Base-by-base conservation (phyloP, 2,797 vertebrate genomes). In the Silurus lanzhouensis region DNA sequence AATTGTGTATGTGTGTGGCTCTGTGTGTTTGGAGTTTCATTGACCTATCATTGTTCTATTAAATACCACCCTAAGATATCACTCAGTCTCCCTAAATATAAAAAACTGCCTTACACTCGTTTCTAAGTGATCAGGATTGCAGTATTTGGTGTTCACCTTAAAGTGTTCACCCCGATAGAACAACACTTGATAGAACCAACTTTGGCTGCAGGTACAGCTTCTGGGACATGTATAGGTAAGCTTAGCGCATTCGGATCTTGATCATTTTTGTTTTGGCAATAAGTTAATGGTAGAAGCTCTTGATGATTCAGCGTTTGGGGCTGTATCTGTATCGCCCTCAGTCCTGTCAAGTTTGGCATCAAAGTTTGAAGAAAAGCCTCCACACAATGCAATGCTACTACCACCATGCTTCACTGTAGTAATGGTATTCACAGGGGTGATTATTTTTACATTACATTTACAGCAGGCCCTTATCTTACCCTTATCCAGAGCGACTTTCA, bases 41-140 rank as follows among this genome's bases (percentile, higher is more conserved):
- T 78, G 66, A 61, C 66, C 60, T 80, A 12, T 17, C 38, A 64
- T 22, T 64, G 22, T 80, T 80, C 38, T 38, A 46, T 72, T 85
- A n/a, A 85, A 72, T 64, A 80, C 61, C 44, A 38, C 27, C 44
- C 52, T 72, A 15, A 63, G 15, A 46, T 44, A 22, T 61, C 38
- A 31, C 31, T 25, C 31, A 22, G 46, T 12, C 14, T 19, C 2
- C 12, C 1, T 64, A 57, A 70, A 70, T 38, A 27, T 71, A 38
- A 20, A 67, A 67, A 55, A 44, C 74, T 38, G n/a, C 60, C 72
- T 38, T 20, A 20, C 13, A 19, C 25, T 55, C 9, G 5, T 22
- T 60, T 61, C 22, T 38, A 44, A 79, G 61, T 63, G 60, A 78
- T 8, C 25, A 20, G 55, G 12, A 38, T 38, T 1, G 38, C 38